Percentiles rank a stretch among this genome's conserved stretches.
Evolutionary conservation across 2,113 vertebrate genomes (phyloP).

Genomic region (Myotis lucifugus): DNA sequence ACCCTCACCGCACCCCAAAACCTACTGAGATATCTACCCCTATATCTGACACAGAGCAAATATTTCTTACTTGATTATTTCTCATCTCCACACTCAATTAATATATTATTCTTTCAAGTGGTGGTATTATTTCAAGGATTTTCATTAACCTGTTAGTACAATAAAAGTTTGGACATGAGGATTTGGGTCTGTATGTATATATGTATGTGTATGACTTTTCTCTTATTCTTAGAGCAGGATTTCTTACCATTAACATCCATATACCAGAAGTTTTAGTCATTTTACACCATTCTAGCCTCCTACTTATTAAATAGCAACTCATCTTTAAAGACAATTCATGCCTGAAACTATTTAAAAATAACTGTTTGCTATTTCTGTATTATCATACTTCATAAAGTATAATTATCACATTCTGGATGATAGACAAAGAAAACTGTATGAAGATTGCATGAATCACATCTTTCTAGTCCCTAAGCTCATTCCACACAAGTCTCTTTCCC

Average conservation of each 20-base stretch:
- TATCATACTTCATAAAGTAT: not conserved
- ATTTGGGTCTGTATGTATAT: not conserved
- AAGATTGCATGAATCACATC: not conserved
- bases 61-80: not conserved
- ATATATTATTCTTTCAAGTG: not conserved
- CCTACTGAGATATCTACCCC: not conserved
- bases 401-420: conserved; percentile 15
- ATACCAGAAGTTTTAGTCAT: not conserved
- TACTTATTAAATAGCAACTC: not conserved
- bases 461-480: not conserved
- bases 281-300: not conserved
- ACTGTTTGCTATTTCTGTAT: not conserved
- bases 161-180: not conserved
- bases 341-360: conserved; percentile 36
- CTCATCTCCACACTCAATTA: not conserved
- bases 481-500: rapidly evolving
- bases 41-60: not conserved
- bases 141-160: not conserved
- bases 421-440: not conserved
- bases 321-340: not conserved
- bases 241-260: not conserved
- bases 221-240: not conserved
- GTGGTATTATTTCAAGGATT: not conserved
- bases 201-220: not conserved
- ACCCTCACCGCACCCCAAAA: rapidly evolving